Percentiles rank a stretch among this genome's conserved stretches.
phyloP scores from a whole-genome alignment of 2,888 invertebrate species.

The Pharmacophagus antenor region DNA sequence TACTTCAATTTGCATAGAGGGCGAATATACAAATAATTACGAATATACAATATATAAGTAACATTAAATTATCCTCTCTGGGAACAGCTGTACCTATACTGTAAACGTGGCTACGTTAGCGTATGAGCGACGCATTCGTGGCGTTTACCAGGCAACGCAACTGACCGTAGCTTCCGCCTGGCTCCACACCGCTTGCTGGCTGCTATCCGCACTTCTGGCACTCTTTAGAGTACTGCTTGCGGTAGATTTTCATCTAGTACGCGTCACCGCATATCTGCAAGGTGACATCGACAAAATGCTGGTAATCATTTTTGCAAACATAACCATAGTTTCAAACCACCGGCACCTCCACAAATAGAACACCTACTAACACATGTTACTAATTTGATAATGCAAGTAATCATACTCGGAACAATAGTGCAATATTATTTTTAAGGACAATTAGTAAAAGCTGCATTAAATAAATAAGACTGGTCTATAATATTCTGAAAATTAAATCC shows the following conservation, averaged over 20 bases:
- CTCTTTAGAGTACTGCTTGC: slow-evolving; percentile 55
- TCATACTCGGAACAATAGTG: background rate
- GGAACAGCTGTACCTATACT: slow-evolving; percentile 59
- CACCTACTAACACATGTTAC: background rate
- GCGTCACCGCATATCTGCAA: slow-evolving; percentile 51
- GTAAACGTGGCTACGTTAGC: slow-evolving; percentile 67
- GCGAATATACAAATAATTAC: too few species aligned
- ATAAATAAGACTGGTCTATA: too few species aligned
- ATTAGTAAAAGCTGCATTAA: too few species aligned
- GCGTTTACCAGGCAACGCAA: slow-evolving; percentile 66
- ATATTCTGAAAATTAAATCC: too few species aligned
- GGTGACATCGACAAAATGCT: slow-evolving; percentile 64
- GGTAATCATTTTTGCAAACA: slow-evolving; percentile 42
- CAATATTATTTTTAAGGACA: too few species aligned
- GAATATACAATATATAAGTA: background rate
- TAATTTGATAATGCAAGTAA: too few species aligned
- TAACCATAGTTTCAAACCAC: too few species aligned
- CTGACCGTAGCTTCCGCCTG: slow-evolving; percentile 68
- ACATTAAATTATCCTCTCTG: background rate
- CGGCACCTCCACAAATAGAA: too few species aligned
- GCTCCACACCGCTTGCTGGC: slow-evolving; percentile 70
- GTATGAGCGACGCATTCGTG: slow-evolving; percentile 67
- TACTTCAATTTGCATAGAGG: too few species aligned
- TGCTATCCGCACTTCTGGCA: slow-evolving; percentile 56
- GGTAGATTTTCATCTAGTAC: slow-evolving; percentile 68